Percentiles rank a stretch among this genome's conserved stretches.
Evolutionary conservation across 1,140 invertebrate species (phyloP).

Genomic region (Polyergus mexicanus): DNA sequence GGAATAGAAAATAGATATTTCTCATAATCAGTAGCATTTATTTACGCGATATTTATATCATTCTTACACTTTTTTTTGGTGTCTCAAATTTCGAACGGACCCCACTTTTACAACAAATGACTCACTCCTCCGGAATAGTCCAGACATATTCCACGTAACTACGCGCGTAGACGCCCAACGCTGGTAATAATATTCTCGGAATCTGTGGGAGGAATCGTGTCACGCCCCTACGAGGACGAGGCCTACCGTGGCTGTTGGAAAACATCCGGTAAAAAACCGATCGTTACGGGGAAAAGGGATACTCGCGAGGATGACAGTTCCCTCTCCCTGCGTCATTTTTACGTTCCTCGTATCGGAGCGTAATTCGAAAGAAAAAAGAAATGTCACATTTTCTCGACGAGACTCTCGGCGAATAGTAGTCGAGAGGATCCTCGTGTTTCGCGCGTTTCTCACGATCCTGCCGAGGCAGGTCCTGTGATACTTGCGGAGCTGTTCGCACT

Average conservation of each 20-base stretch:
- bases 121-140: constrained; percentile 21
- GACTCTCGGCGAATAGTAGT: too few species aligned
- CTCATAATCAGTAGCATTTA: background rate
- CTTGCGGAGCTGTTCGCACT: constrained; percentile 35
- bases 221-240: constrained; percentile 43
- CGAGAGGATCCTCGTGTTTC: background rate
- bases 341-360: background rate
- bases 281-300: background rate
- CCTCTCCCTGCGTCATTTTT: background rate
- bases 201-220: constrained; percentile 60
- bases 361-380: too few species aligned
- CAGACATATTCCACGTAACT: constrained; percentile 35
- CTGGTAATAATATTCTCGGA: constrained; percentile 56
- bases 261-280: constrained; percentile 18
- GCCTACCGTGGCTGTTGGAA: constrained; percentile 37
- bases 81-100: background rate
- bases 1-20: background rate
- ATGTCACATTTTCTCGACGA: too few species aligned
- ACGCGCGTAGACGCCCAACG: constrained; percentile 42
- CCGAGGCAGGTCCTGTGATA: constrained; percentile 7
- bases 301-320: too few species aligned
- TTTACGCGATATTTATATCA: too few species aligned
- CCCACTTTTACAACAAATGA: constrained; percentile 22
- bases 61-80: background rate
- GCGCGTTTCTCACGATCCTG: constrained; percentile 77